Evolutionary conservation across 2,888 invertebrate species (phyloP).

Genomic region (Dynastes grantii): DNA sequence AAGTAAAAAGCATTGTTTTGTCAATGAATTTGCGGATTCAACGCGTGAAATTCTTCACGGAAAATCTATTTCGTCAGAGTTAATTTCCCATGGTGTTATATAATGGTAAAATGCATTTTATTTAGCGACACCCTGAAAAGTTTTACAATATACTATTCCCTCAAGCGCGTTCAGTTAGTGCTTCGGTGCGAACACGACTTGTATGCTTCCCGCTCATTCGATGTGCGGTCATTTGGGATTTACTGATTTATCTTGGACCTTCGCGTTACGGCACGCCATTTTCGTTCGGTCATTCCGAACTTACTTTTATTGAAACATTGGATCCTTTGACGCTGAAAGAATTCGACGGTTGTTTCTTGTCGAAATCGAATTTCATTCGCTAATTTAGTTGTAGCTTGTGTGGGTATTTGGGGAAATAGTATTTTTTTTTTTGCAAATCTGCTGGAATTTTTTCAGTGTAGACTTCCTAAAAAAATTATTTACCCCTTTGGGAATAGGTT

Average conservation of each 20-base stretch:
- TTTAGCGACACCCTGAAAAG: constrained; percentile 40
- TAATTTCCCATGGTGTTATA: constrained; percentile 28
- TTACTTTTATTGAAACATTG: constrained; percentile 56
- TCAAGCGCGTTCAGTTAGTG: constrained; percentile 44
- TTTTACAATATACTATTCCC: constrained; percentile 46
- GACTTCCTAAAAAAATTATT: no score
- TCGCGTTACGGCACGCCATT: constrained; percentile 49
- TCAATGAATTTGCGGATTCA: no score
- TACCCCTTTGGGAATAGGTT: no score
- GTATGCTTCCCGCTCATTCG: constrained; percentile 53
- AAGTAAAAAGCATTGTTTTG: no score
- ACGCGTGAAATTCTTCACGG: not conserved
- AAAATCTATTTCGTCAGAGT: not conserved
- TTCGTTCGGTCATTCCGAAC: constrained; percentile 51
- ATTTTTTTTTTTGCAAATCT: no score
- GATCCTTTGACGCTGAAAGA: constrained; percentile 31
- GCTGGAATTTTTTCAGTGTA: no score
- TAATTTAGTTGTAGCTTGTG: constrained; percentile 1
- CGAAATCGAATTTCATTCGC: not conserved
- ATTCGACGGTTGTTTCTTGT: not conserved
- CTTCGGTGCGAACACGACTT: constrained; percentile 28
- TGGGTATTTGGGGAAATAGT: no score
- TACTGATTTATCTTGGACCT: constrained; percentile 55
- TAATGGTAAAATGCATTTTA: constrained; percentile 25
- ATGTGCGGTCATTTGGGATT: constrained; percentile 53